Evolutionary conservation across 2,113 vertebrate species (phyloP).

Genomic region (Osmerus mordax): DNA sequence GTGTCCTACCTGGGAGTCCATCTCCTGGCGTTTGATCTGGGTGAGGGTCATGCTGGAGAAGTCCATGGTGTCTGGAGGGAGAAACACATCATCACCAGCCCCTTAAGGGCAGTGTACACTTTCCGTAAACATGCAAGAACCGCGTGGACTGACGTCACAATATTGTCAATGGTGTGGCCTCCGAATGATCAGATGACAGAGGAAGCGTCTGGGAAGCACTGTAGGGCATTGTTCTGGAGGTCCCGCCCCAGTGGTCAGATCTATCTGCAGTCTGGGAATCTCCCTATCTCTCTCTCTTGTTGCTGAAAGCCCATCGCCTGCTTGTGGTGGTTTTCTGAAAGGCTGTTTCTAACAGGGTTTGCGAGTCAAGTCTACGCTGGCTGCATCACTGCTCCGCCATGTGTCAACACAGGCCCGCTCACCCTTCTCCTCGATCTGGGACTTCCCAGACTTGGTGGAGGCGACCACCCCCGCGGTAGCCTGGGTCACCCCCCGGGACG

Average conservation of each 20-base stretch:
- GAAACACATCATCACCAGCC: not conserved
- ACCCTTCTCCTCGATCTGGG: slow-evolving; percentile 92
- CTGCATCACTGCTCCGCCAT: no score
- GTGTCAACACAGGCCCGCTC: slow-evolving; percentile 18
- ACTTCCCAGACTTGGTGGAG: slow-evolving; percentile 90
- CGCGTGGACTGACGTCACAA: no score
- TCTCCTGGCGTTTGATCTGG: slow-evolving; percentile 96
- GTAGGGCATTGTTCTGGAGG: no score
- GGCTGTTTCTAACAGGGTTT: not conserved
- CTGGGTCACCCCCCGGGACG: slow-evolving; percentile 87
- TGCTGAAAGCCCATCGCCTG: not conserved
- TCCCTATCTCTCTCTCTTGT: no score
- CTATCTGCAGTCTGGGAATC: no score
- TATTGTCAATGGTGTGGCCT: no score
- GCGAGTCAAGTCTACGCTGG: no score
- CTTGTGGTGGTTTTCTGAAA: not conserved
- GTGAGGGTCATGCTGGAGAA: slow-evolving; percentile 95
- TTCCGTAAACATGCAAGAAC: no score
- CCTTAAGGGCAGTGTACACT: no score
- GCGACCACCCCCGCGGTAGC: slow-evolving; percentile 88
- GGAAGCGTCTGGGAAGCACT: no score
- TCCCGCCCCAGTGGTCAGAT: no score
- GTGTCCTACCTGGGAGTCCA: slow-evolving; percentile 89
- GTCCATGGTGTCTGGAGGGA: slow-evolving; percentile 85
- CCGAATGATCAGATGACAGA: no score